phyloP scores from a whole-genome alignment of 2,113 vertebrate species.

The Caloenas nicobarica region DNA sequence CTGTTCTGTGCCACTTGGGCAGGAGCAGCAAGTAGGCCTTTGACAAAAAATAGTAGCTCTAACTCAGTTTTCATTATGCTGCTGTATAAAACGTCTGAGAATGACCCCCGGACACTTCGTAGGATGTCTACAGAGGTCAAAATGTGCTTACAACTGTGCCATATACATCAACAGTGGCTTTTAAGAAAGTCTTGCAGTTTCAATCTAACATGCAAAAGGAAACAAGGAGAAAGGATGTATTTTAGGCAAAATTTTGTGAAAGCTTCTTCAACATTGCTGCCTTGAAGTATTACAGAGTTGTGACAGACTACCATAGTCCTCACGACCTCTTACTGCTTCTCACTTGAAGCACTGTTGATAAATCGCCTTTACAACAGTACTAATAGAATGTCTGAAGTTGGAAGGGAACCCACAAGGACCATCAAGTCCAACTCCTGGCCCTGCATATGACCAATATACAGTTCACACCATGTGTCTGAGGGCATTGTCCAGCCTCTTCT shows the following conservation, averaged over 20 bases:
- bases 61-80: not conserved
- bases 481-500: too few species aligned
- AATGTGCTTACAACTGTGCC: accelerated
- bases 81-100: not conserved
- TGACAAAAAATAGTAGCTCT: not conserved
- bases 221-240: not conserved
- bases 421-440: too few species aligned
- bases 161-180: not conserved
- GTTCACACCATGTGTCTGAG: too few species aligned
- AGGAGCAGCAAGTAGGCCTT: not conserved
- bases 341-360: not conserved
- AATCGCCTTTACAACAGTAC: not conserved
- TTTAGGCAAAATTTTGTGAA: not conserved
- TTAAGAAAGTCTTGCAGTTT: not conserved
- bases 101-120: not conserved
- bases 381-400: too few species aligned
- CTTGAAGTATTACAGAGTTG: not conserved
- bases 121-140: not conserved
- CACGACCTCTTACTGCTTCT: not conserved
- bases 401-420: too few species aligned
- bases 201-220: not conserved
- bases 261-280: not conserved
- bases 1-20: not conserved
- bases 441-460: too few species aligned
- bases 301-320: not conserved